phyloP scores from a whole-genome alignment of 30 jellyfish, hydroid and myxozoan genomes.

The Phacellophora camtschatica region DNA sequence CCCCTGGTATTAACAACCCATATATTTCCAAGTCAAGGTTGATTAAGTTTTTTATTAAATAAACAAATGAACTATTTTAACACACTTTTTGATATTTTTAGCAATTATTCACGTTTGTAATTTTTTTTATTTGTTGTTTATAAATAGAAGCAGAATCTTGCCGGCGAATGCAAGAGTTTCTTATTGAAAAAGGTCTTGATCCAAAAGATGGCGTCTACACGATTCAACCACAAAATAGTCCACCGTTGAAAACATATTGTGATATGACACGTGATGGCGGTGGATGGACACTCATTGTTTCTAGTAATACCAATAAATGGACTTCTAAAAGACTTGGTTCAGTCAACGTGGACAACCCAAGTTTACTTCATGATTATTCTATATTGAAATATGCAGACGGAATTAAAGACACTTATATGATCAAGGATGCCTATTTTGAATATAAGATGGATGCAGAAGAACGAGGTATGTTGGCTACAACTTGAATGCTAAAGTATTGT shows the following conservation, averaged over 20 bases:
- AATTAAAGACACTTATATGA: constrained; percentile 66
- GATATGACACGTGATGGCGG: constrained; percentile 97
- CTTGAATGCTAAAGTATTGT: too few relatives aligned
- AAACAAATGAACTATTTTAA: too few relatives aligned
- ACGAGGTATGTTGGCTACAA: too few relatives aligned
- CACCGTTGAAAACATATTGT: constrained; percentile 64
- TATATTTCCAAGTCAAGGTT: too few relatives aligned
- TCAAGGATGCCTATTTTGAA: constrained; percentile 36
- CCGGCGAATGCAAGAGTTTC: constrained; percentile 37
- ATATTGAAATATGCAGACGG: constrained; percentile 71
- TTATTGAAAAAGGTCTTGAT: constrained; percentile 27
- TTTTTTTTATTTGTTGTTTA: not conserved
- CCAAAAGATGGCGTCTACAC: constrained; percentile 64
- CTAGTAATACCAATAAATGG: constrained; percentile 84
- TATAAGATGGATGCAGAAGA: constrained; percentile 82
- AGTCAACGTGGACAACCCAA: constrained; percentile 62
- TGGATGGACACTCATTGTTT: constrained; percentile 93
- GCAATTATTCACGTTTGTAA: not conserved
- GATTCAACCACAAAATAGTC: constrained; percentile 17
- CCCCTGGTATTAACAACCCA: too few relatives aligned
- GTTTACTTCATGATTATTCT: constrained; percentile 71
- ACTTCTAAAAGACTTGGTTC: constrained; percentile 44
- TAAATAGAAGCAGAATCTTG: constrained; percentile 73
- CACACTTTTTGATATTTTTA: not conserved
- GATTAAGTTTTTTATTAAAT: too few relatives aligned